phyloP scores from a whole-genome alignment of 2,113 vertebrate genomes.

The Eudyptes chrysolophus region DNA sequence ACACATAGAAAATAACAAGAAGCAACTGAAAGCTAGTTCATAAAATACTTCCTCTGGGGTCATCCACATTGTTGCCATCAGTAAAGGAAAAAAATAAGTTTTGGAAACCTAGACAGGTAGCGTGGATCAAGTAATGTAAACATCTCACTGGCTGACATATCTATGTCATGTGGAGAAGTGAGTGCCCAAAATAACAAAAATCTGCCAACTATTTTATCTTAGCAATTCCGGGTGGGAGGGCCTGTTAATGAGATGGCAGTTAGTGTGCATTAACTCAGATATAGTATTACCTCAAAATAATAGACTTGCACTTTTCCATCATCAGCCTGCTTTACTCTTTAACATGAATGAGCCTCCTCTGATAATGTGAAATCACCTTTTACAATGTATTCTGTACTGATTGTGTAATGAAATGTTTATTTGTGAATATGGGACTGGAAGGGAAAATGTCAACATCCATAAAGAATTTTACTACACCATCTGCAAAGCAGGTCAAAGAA shows the following conservation, averaged over 20 bases:
- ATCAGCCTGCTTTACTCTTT: not conserved
- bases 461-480: not conserved
- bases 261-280: not conserved
- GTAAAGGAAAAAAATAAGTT: not conserved
- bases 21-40: not conserved
- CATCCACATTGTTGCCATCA: not conserved
- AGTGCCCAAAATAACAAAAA: slow-evolving; percentile 15
- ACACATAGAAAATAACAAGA: not conserved
- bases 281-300: not conserved
- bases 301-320: not conserved
- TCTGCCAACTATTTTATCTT: not conserved
- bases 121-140: not conserved
- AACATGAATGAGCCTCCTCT: not conserved
- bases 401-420: not conserved
- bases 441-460: not conserved
- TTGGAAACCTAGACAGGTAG: not conserved
- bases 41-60: not conserved
- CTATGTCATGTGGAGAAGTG: not conserved
- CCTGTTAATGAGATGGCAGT: not conserved
- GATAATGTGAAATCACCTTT: not conserved
- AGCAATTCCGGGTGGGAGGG: not conserved
- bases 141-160: not conserved
- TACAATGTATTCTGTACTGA: not conserved
- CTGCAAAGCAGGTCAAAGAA: not conserved
- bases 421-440: not conserved